Percentiles rank a stretch among this genome's conserved stretches.
These are phyloP conservation scores for Eleginops maclovinus DNA, from an alignment of 2,113 vertebrate species.

Conservation along the genomic window DNA sequence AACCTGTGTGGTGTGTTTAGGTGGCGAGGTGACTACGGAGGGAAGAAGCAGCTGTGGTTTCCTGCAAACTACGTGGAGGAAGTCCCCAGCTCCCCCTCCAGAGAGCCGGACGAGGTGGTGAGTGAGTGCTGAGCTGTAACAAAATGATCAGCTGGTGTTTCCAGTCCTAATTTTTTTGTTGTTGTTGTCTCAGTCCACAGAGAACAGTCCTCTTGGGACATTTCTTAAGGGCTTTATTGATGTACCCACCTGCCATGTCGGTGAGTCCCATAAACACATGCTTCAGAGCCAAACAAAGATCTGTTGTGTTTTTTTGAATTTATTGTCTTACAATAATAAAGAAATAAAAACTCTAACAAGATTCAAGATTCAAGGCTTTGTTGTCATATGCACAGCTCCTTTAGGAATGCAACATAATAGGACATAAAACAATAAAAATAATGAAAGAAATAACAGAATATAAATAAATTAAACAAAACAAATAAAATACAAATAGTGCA, in stretches of 20 bases:
- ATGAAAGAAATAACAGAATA: no score
- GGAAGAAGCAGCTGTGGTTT: conserved; percentile 86
- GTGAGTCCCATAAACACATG: conserved; percentile 66
- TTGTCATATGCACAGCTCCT: no score
- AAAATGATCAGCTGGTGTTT: neutral
- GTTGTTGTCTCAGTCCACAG: conserved; percentile 73
- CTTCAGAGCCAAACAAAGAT: neutral
- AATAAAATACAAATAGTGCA: no score
- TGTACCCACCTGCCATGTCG: conserved; percentile 82
- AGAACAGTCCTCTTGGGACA: conserved; percentile 84
- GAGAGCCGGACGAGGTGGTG: conserved; percentile 75
- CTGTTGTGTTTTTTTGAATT: no score
- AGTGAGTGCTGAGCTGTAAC: conserved; percentile 1
- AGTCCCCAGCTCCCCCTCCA: conserved; percentile 71
- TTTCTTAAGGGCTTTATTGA: conserved; percentile 86
- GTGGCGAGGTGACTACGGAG: conserved; percentile 85
- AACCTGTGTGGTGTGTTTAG: conserved; percentile 18
- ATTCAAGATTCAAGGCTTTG: no score
- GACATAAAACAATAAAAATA: no score
- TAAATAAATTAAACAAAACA: no score
- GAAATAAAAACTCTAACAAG: no score
- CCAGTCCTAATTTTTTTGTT: neutral
- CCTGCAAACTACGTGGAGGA: conserved; percentile 87
- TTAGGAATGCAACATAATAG: no score
- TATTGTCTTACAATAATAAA: no score